Evolutionary conservation across 2,113 vertebrate species (phyloP), one percentile per base, ranked within the genome.

Genomic region (Aspidoscelis tigris): DNA sequence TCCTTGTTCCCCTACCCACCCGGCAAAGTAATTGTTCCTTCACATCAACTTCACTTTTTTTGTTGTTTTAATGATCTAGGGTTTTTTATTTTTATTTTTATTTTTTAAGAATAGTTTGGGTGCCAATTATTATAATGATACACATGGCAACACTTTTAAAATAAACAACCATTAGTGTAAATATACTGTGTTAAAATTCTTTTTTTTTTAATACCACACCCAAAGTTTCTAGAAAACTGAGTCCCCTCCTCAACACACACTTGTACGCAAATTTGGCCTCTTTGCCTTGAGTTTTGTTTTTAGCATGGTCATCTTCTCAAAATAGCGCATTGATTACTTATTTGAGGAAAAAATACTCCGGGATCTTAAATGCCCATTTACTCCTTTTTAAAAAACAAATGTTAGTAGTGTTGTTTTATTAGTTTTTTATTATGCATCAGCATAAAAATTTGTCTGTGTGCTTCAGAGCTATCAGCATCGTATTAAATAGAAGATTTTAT

Each of bases 121-220:
- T 93, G 94, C 94, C 93, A 96, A 95, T 96, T 94, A 94, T 90
- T 92, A 91, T 93, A 94, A 95, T 93, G 89, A 87, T 83, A 88
- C 81, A 83, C 93, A 88, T 89, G 91, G 94, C 94, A 90, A 96
- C 92, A 95, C 92, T 92, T 89, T 93, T 84, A 88, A 85, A 80
- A 94, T 95, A 95, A 95, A 96, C 94, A 95, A 93, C 87, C 90
- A 95, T 96, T 96, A 94, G 92, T 93, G 90, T 91, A 96, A 93
- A 95, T 94, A 92, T 91, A 89, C 94, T 94, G 12, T 90, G 91
- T 92, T 93, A 92, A 88, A 83, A 83, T 76, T 75, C 44, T 41
- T 85, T 76, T 76, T 4, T 20, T 11, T 26, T 55, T 39, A 16
- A 61, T 76, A 66, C 3, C 55, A 4, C 85, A 88, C 85, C 89